Percentiles rank a stretch among this genome's conserved stretches.
These are phyloP conservation scores for Hyles lineata DNA, from an alignment of 2,888 invertebrate genomes.

Conservation along the genomic window DNA sequence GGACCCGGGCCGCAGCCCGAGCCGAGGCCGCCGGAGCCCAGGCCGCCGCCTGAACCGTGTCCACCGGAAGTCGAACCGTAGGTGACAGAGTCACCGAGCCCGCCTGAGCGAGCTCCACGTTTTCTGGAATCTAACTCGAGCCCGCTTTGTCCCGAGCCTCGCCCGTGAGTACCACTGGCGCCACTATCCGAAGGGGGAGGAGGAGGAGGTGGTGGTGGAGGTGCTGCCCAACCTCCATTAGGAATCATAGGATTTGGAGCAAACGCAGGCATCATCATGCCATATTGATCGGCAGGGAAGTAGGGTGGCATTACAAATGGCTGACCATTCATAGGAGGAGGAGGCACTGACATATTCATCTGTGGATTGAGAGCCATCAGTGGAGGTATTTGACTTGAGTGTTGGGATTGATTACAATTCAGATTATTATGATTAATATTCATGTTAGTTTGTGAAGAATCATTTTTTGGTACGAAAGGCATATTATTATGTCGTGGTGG, in stretches of 20 bases:
- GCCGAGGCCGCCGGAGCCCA: conserved; percentile 57
- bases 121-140: conserved; percentile 82
- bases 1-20: conserved; percentile 54
- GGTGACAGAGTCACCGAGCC: conserved; percentile 48
- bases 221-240: conserved; percentile 65
- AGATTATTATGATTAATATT: conserved; percentile 42
- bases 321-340: conserved; percentile 67
- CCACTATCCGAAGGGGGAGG: conserved; percentile 64
- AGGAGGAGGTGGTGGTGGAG: conserved; percentile 73
- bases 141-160: conserved; percentile 73
- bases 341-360: conserved; percentile 73
- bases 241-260: conserved; percentile 51
- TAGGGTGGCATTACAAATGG: conserved; percentile 72
- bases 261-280: conserved; percentile 72
- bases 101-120: conserved; percentile 64
- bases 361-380: conserved; percentile 75
- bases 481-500: conserved; percentile 30
- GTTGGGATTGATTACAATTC: conserved; percentile 47
- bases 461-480: conserved; percentile 38
- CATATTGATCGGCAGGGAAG: conserved; percentile 74
- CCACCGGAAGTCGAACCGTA: conserved; percentile 52
- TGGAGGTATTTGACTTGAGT: conserved; percentile 65
- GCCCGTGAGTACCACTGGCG: conserved; percentile 64
- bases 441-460: conserved; percentile 39
- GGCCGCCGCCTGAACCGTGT: conserved; percentile 51